Evolutionary conservation across 64 coral and sea anemone species (phyloP).

Genomic region (Montipora foliosa): DNA sequence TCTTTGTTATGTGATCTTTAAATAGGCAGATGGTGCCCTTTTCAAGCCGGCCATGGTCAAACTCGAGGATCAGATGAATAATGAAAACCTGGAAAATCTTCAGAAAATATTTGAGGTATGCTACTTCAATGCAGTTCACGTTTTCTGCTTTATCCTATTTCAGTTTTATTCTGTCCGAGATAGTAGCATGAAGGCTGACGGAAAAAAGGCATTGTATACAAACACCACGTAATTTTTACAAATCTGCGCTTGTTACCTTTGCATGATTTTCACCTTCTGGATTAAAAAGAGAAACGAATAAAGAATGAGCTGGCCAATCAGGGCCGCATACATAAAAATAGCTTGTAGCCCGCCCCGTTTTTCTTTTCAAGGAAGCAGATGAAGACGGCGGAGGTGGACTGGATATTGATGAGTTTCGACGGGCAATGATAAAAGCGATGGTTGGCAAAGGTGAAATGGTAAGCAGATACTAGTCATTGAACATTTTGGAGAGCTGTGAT

Average conservation of each 20-base stretch:
- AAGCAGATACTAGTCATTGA: not conserved
- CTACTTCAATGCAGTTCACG: not conserved
- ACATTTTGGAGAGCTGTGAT: not conserved
- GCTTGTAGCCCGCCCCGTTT: not conserved
- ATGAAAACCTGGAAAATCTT: slow-evolving; percentile 90
- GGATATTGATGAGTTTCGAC: slow-evolving; percentile 93
- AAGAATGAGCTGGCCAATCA: too few species aligned
- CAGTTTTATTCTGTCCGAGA: too few species aligned
- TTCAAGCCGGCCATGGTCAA: slow-evolving; percentile 29
- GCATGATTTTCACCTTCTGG: too few species aligned
- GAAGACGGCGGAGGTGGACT: slow-evolving; percentile 98
- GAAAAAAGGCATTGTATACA: too few species aligned
- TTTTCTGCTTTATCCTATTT: not conserved
- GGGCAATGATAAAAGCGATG: slow-evolving; percentile 94
- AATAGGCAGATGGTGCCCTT: not conserved
- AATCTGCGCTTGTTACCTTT: too few species aligned
- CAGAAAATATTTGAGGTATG: slow-evolving; percentile 96
- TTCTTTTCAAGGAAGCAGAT: slow-evolving; percentile 88
- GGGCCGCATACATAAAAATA: too few species aligned
- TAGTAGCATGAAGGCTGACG: too few species aligned
- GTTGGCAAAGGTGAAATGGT: slow-evolving; percentile 83
- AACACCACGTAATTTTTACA: too few species aligned
- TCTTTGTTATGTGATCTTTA: not conserved
- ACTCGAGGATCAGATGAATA: slow-evolving; percentile 99
- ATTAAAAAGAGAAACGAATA: too few species aligned